Conservation (phyloP, 1,140 invertebrate genomes). For the Phenacoccus solenopsis region DNA sequence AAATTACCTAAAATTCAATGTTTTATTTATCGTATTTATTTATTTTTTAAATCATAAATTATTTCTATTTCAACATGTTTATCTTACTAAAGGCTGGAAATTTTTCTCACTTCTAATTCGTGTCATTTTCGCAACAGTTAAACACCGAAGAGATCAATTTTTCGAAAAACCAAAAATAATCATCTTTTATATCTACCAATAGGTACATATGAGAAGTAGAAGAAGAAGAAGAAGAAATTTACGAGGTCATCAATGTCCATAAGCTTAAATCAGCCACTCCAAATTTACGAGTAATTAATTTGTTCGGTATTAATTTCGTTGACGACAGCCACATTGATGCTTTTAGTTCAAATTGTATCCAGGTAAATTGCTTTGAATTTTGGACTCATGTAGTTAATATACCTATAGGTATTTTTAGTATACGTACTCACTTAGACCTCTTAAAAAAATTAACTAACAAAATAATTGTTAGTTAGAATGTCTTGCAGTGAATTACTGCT, state of each 20-base stretch:
- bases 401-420: too few species aligned
- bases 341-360: constrained; percentile 86
- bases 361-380: constrained; percentile 35
- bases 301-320: constrained; percentile 96
- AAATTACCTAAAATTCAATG: too few species aligned
- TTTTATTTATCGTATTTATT: too few species aligned
- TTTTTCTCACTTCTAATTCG: too few species aligned
- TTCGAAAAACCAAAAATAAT: too few species aligned
- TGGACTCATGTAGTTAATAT: too few species aligned
- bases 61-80: background rate
- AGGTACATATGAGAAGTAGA: constrained; percentile 98
- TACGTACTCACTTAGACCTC: background rate
- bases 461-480: constrained; percentile 69
- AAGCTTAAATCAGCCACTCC: constrained; percentile 93
- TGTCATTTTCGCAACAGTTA: too few species aligned
- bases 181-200: too few species aligned
- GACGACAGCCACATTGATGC: constrained; percentile 98
- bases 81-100: too few species aligned
- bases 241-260: constrained; percentile 98
- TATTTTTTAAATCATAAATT: too few species aligned
- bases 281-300: constrained; percentile 85
- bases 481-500: constrained; percentile 90
- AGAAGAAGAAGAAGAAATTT: constrained; percentile 98
- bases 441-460: constrained; percentile 9
- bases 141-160: too few species aligned